Evolutionary conservation across 2,888 invertebrate species (phyloP).

Genomic region (Pyrocoelia pectoralis): DNA sequence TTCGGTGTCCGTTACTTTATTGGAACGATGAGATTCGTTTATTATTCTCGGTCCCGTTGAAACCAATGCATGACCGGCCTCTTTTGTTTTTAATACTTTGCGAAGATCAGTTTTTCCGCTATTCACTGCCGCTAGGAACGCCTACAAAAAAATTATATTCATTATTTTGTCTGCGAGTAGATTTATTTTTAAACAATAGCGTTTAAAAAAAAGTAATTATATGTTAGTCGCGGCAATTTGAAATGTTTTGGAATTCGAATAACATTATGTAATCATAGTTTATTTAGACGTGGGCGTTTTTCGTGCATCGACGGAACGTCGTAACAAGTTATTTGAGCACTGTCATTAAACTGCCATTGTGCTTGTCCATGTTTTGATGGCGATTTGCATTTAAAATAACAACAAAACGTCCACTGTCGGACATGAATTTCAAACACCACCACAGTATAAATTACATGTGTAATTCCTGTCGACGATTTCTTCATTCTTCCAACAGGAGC

Average conservation of each 20-base stretch:
- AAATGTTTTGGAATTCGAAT: not conserved
- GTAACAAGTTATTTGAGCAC: no score
- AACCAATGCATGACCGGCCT: conserved; percentile 69
- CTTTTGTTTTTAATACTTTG: conserved; percentile 67
- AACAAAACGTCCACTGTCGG: no score
- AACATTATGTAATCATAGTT: not conserved
- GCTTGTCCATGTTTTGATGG: no score
- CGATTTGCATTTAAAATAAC: no score
- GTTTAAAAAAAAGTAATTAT: conserved; percentile 2
- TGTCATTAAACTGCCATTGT: no score
- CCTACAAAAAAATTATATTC: conserved; percentile 61
- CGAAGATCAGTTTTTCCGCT: conserved; percentile 74
- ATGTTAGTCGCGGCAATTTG: not conserved
- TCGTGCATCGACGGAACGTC: no score
- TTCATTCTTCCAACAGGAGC: no score
- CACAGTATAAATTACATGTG: no score
- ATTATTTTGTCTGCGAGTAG: conserved; percentile 1
- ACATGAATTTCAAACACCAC: no score
- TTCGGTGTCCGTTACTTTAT: conserved; percentile 87
- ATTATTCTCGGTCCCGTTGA: conserved; percentile 75
- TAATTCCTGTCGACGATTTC: no score
- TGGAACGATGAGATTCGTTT: conserved; percentile 77
- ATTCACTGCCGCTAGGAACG: conserved; percentile 76
- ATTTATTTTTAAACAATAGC: conserved; percentile 12
- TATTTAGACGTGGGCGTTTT: not conserved